These are phyloP conservation scores for Electrophaes corylata DNA, from an alignment of 2,888 invertebrate species.

Conservation along the genomic window DNA sequence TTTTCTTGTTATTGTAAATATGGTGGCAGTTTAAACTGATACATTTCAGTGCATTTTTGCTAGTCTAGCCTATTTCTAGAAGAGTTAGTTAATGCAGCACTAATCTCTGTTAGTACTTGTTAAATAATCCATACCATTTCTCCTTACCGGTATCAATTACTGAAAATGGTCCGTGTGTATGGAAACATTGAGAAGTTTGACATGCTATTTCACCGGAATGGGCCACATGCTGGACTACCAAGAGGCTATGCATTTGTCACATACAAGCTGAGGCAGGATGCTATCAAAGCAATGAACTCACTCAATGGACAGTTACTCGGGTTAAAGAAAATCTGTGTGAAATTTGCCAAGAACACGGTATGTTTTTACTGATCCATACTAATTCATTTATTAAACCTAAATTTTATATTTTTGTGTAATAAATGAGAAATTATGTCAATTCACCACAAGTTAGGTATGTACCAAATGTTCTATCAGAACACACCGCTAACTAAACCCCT, in stretches of 20 bases:
- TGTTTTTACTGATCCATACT: constrained; percentile 8
- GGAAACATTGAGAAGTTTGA: constrained; percentile 98
- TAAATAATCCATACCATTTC: constrained; percentile 56
- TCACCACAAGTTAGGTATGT: no score
- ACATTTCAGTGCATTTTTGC: no score
- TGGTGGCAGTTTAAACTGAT: no score
- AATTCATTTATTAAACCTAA: neutral
- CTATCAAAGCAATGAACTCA: constrained; percentile 88
- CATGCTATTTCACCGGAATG: constrained; percentile 96
- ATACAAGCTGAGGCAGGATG: constrained; percentile 87
- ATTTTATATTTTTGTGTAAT: neutral
- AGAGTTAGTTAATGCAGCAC: no score
- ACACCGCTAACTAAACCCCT: no score
- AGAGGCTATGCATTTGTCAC: constrained; percentile 97
- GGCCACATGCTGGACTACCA: constrained; percentile 94
- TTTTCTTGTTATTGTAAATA: no score
- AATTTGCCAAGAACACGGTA: constrained; percentile 90
- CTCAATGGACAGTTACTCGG: constrained; percentile 91
- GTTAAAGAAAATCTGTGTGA: constrained; percentile 89
- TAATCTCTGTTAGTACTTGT: constrained; percentile 6
- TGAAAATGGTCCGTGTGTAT: constrained; percentile 98
- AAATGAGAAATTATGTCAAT: neutral
- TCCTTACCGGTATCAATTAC: constrained; percentile 95
- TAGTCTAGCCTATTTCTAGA: neutral
- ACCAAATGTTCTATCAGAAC: no score